These are phyloP conservation scores for Aphelinus atriplicis DNA, from an alignment of 1,140 invertebrate species.

Conservation along the genomic window DNA sequence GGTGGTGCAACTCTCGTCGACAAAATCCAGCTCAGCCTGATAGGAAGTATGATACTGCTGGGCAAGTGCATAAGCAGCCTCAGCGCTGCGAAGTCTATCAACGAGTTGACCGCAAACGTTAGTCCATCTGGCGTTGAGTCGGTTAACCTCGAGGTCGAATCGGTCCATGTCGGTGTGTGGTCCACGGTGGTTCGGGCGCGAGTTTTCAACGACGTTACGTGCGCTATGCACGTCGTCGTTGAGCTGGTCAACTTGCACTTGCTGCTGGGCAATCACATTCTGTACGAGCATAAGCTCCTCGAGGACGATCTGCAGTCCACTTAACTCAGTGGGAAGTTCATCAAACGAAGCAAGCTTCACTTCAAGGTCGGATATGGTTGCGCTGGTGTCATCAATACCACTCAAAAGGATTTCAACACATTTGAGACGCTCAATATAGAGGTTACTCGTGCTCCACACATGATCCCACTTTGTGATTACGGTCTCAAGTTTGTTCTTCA, in stretches of 20 bases:
- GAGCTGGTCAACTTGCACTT: conserved; percentile 88
- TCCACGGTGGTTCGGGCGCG: conserved; percentile 74
- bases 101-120: conserved; percentile 89
- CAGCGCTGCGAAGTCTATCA: conserved; percentile 87
- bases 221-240: conserved; percentile 90
- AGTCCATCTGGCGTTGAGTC: conserved; percentile 89
- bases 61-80: conserved; percentile 85
- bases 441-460: conserved; percentile 83
- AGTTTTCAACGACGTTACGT: conserved; percentile 85
- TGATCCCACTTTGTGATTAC: conserved; percentile 92
- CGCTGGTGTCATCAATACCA: conserved; percentile 88
- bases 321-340: conserved; percentile 84
- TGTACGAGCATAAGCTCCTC: conserved; percentile 83
- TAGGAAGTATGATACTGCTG: conserved; percentile 88
- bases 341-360: conserved; percentile 86
- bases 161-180: conserved; percentile 87
- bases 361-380: conserved; percentile 91
- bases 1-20: conserved; percentile 82
- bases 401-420: conserved; percentile 89
- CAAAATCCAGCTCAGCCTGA: conserved; percentile 86
- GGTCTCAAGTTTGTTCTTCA: conserved; percentile 89
- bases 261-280: conserved; percentile 83
- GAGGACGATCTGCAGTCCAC: conserved; percentile 77
- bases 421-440: conserved; percentile 92
- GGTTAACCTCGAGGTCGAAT: conserved; percentile 91